Evolutionary conservation across 2,113 vertebrate genomes (phyloP).

Genomic region (Rhegmatorhina hoffmannsi): DNA sequence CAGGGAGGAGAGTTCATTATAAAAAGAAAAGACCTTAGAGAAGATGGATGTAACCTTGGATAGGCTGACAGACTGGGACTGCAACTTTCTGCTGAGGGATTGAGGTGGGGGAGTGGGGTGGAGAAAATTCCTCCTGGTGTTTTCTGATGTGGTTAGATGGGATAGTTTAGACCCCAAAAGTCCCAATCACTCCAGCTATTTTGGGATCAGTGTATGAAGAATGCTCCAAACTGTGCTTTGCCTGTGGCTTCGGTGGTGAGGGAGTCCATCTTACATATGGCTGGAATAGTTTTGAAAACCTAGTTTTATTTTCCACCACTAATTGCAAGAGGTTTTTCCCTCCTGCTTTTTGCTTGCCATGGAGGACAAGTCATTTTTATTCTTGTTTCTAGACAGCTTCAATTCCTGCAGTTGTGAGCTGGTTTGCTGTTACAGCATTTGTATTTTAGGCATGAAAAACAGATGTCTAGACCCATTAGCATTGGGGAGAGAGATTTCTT

Average conservation of each 20-base stretch:
- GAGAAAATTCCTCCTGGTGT: not conserved
- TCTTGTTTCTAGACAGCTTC: constrained; percentile 26
- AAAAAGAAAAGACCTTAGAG: not conserved
- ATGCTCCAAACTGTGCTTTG: not conserved
- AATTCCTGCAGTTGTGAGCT: constrained; percentile 16
- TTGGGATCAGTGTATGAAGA: not conserved
- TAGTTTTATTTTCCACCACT: constrained; percentile 38
- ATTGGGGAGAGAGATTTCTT: constrained; percentile 9
- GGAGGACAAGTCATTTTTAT: constrained; percentile 10
- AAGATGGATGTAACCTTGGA: not conserved
- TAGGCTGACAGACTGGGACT: not conserved
- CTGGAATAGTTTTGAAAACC: not conserved
- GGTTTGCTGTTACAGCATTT: constrained; percentile 44
- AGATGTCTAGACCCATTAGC: constrained; percentile 36
- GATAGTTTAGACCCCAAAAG: not conserved
- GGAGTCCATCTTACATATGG: not conserved
- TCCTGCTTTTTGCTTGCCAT: not conserved
- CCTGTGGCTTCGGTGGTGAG: not conserved
- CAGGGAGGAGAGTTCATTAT: not conserved
- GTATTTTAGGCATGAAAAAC: constrained; percentile 56
- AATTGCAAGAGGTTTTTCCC: constrained; percentile 14
- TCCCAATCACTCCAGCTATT: not conserved
- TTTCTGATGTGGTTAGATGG: not conserved
- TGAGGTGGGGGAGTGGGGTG: not conserved
- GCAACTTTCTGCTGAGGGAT: not conserved